Evolutionary conservation across 2,888 invertebrate species (phyloP).

Genomic region (Athalia cordata): DNA sequence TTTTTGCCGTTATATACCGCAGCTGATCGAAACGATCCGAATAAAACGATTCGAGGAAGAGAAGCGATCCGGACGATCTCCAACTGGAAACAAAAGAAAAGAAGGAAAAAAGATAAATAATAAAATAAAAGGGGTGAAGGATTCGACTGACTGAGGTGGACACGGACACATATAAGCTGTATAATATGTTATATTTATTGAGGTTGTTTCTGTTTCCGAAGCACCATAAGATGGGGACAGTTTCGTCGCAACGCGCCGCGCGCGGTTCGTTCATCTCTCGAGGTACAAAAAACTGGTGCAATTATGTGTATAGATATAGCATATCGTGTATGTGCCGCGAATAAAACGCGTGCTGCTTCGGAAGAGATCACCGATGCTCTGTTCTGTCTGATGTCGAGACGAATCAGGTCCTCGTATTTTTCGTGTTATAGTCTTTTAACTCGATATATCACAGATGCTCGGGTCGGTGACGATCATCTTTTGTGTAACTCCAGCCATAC

Average conservation of each 20-base stretch:
- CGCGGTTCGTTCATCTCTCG: too few species aligned
- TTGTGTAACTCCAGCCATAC: too few species aligned
- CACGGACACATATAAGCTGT: neutral
- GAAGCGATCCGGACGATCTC: neutral
- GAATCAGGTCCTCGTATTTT: neutral
- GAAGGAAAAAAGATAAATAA: neutral
- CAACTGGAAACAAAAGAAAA: neutral
- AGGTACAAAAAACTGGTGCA: slow-evolving; percentile 65
- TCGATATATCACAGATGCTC: too few species aligned
- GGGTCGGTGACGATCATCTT: too few species aligned
- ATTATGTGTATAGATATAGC: slow-evolving; percentile 65
- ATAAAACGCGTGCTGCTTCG: slow-evolving; percentile 56
- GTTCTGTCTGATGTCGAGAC: neutral
- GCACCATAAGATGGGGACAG: slow-evolving; percentile 11
- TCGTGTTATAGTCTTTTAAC: slow-evolving; percentile 3
- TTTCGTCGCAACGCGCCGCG: slow-evolving; percentile 17
- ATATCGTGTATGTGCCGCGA: slow-evolving; percentile 50
- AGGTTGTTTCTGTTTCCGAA: too few species aligned
- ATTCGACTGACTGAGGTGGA: neutral
- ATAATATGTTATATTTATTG: too few species aligned
- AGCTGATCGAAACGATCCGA: too few species aligned
- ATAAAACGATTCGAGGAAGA: too few species aligned
- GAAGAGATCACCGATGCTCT: too few species aligned
- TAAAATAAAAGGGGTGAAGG: neutral
- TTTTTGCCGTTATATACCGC: too few species aligned